phyloP scores from a whole-genome alignment of 2,888 invertebrate genomes.

The Himalopsyche anomala region DNA sequence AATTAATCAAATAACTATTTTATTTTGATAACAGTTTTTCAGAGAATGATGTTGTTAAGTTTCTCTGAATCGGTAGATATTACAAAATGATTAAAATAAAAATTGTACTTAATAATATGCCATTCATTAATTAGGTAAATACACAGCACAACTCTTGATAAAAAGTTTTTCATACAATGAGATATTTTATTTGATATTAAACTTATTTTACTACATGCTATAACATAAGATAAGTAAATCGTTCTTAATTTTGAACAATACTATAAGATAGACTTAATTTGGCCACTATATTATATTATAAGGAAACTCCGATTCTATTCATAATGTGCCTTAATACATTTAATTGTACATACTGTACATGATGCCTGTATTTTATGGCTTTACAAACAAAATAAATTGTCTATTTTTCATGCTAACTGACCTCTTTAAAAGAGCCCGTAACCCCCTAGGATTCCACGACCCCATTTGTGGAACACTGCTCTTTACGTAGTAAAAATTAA shows the following conservation, averaged over 20 bases:
- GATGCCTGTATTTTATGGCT: too few relatives aligned
- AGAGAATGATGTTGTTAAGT: too few relatives aligned
- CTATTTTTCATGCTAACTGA: too few relatives aligned
- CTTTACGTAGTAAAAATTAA: too few relatives aligned
- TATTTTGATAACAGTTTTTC: too few relatives aligned
- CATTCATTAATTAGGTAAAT: neutral
- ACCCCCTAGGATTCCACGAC: too few relatives aligned
- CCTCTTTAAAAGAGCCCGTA: too few relatives aligned
- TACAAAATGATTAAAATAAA: too few relatives aligned
- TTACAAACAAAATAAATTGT: too few relatives aligned
- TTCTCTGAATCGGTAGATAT: too few relatives aligned
- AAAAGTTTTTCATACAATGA: conserved; percentile 6
- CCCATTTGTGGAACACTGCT: too few relatives aligned
- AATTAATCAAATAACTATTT: too few relatives aligned
- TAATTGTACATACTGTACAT: neutral
- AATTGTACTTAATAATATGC: conserved; percentile 12
- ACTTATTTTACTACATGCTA: neutral
- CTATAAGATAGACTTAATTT: neutral
- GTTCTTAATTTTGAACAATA: neutral
- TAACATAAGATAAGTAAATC: neutral
- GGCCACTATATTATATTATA: neutral
- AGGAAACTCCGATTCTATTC: neutral
- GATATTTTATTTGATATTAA: conserved; percentile 28
- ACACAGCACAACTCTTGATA: neutral
- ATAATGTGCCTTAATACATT: conserved; percentile 16